These are phyloP conservation scores for Petroica traversi DNA, from an alignment of 2,113 vertebrate genomes.

Conservation along the genomic window DNA sequence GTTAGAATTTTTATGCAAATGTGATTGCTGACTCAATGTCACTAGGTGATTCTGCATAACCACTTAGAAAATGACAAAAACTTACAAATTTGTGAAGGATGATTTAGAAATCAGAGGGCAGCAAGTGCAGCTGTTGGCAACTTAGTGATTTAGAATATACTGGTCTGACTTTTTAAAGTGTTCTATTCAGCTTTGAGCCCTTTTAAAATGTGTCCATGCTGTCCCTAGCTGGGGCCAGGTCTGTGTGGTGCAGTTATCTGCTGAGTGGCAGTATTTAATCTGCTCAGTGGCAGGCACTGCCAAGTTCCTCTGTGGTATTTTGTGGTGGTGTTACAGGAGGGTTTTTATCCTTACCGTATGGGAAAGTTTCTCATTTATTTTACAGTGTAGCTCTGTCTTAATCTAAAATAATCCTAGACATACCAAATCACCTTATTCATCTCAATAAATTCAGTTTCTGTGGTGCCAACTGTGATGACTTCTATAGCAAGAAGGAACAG, in stretches of 20 bases:
- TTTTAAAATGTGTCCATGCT: background rate
- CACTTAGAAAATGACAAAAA: background rate
- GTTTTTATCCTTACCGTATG: background rate
- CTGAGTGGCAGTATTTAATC: background rate
- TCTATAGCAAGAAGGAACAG: background rate
- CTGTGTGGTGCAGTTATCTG: background rate
- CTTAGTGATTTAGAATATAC: background rate
- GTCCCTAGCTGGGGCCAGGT: background rate
- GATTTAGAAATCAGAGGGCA: background rate
- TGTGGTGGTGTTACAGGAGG: background rate
- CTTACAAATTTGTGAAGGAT: background rate
- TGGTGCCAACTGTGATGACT: background rate
- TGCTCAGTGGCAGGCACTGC: background rate
- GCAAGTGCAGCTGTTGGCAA: background rate
- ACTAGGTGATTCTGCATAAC: background rate
- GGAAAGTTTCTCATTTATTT: background rate
- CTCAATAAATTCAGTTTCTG: background rate
- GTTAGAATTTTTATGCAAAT: background rate
- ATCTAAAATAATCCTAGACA: background rate
- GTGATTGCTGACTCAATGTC: background rate
- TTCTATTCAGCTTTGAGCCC: background rate
- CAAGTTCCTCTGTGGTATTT: background rate
- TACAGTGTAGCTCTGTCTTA: background rate
- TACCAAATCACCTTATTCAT: background rate
- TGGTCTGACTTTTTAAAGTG: background rate